Evolutionary conservation across 2,113 vertebrate species (phyloP), one percentile per base, ranked within the genome.

Genomic region (Silurus asotus): DNA sequence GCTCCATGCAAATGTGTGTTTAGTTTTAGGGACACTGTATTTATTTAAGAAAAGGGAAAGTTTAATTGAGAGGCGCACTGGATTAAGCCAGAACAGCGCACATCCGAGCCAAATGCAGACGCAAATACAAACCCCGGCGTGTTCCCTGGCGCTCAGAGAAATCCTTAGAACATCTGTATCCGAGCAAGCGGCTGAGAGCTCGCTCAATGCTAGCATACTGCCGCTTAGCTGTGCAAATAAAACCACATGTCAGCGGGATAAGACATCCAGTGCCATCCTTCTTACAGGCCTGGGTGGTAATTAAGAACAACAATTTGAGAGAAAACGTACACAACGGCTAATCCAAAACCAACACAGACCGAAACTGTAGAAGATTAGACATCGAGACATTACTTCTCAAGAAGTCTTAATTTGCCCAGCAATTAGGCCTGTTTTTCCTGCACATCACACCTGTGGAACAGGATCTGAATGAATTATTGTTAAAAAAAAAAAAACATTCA

Each of bases 41-140:
- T 94, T 94, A 93, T 94, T 94, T 93, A 93, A 93, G 86, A 87
- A 93, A 93, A 94, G 91, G 91, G 90, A 90, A 91, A 91, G 92
- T 92, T 89, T 90, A 90, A 93, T 91, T 91, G 91, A 92, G 89
- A 88, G 89, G 48, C 49, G 85, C 90, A 82, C 87, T 87, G 90
- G 89, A 92, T 93, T 92, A 91, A 91, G 91, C 79, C 86, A 90
- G 86, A 75, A 88, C 88, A 85, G 86, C 89, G 86, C 83, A n/a
- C 49, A 70, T 86, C 88, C 79, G 87, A 87, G 90, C 89, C 89
- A 75, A 75, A 64, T 19, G n/a, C n/a, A 76, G 90, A 58, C 85
- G 87, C 77, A 77, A 55, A 69, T 8, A 85, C 82, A 90, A 84
- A 89, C 77, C 23, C 9, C 87, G 82, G 70, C 89, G 90, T 93